Conservation (phyloP, 2,113 vertebrate species). For the Panthera leo region DNA sequence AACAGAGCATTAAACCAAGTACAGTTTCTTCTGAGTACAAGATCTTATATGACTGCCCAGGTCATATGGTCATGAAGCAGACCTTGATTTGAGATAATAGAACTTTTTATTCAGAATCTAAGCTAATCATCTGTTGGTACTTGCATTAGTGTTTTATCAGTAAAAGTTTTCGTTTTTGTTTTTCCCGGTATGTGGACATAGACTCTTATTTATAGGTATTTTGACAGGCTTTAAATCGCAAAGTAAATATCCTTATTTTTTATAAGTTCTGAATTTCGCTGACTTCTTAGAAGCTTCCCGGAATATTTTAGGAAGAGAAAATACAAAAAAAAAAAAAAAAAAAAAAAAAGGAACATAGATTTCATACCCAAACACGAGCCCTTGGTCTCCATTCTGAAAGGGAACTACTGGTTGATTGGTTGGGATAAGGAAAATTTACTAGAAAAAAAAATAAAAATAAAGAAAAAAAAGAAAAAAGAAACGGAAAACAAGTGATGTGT, state of each 20-base stretch:
- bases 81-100: background rate
- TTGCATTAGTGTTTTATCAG: background rate
- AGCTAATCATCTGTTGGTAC: background rate
- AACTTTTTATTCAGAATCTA: background rate
- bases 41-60: background rate
- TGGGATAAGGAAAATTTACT: background rate
- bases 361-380: background rate
- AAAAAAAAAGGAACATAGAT: background rate
- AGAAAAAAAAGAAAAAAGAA: background rate
- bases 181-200: background rate
- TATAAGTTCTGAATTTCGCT: background rate
- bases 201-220: background rate
- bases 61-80: background rate
- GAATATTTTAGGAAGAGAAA: background rate
- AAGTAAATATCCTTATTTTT: background rate
- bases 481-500: background rate
- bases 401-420: background rate
- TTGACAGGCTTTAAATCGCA: background rate
- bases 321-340: background rate
- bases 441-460: background rate
- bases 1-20: background rate
- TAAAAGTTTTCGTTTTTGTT: background rate
- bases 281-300: background rate
- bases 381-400: background rate
- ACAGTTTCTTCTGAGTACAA: background rate